Base-by-base conservation (phyloP, 2,113 vertebrate species). In the Varanus komodoensis region DNA sequence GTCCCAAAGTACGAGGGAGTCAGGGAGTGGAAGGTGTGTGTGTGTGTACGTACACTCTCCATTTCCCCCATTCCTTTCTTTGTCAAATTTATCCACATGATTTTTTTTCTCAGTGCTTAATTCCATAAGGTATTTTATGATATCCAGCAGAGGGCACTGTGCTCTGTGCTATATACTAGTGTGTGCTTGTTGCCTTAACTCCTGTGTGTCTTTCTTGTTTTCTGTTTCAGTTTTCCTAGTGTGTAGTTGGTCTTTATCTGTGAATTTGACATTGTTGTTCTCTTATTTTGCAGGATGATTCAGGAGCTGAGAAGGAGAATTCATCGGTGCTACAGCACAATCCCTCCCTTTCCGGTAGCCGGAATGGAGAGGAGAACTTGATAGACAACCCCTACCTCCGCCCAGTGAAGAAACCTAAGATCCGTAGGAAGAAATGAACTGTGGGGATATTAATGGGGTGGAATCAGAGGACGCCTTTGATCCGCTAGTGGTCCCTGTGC, bases 321-420 rank as follows among this genome's bases (percentile, higher is more conserved):
- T 38, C 93, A 0, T 97, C 98, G 0, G 97, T 98, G 87, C 97
- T 99, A 90, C 98, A 99, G 92, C 98, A 98, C 93, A 98, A 96
- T 82, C 94, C 96, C 2, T 97, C 96, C 5, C 95, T 98, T 87
- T 94, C 98, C 0, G 97, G 98, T 38, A 95, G 95, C 75, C 99
- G 99, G 78, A 97, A 95, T 0, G 98, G 93, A 7, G 99, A 99
- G 79, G 99, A 99, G 86, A 99, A 96, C 8, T 1, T 99, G 93
- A 99, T 99, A 2, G 99, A 99, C 96, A 99, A 99, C 57, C 99
- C 99, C 8, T 99, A 99, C 73, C 98, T 99, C n/a, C 94, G 99
- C 3, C 99, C 99, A 0, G 99, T 99, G 82, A 99, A 99, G 94
- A 99, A 99, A 86, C 99, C 99, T 93, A 99, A 99, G 97, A 98